Base-by-base conservation (phyloP, 2,797 vertebrate genomes). In the Smutsia temminckii region DNA sequence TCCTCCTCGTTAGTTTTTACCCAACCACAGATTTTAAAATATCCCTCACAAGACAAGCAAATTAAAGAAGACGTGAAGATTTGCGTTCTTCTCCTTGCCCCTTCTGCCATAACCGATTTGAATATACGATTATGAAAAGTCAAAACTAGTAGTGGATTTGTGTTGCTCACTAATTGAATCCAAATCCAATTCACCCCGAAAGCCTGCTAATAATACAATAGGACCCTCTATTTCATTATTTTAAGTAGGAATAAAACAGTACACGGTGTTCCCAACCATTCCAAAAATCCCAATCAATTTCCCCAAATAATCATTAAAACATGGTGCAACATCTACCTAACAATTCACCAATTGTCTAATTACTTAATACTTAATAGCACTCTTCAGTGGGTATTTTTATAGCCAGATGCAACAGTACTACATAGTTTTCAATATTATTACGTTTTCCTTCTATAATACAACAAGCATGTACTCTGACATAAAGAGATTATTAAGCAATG, bases 101-200 rank as follows among this genome's bases (percentile, higher is more conserved):
- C 18, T 68, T 42, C n/a, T 79, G 20, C 46, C 11, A 27, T 78
- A 69, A 49, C 13, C 34, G 11, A 91, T 51, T 63, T n/a, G 37
- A 87, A 37, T 32, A 53, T 10, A 27, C 25, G 49, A 42, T 29
- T 59, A 79, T 10, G 14, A 92, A 87, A 88, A 85, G 8, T 72
- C 51, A 89, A 66, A 96, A 68, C 42, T n/a, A 37, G n/a, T 32
- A 74, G 83, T 23, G 42, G 21, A 75, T 91, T 81, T 92, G 32
- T 71, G 4, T 80, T 34, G 18, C 37, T 90, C 5, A 68, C n/a
- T 80, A 49, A 55, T 40, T 75, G 86, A 59, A 91, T 57, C 42
- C 6, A 80, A 84, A 86, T 69, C 9, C 59, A 89, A 91, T 37
- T 37, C 13, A 51, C 11, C 18, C 64, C 42, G 40, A 91, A 89